Base-by-base conservation (phyloP, 23 tunicate species). In the Styela clava region DNA sequence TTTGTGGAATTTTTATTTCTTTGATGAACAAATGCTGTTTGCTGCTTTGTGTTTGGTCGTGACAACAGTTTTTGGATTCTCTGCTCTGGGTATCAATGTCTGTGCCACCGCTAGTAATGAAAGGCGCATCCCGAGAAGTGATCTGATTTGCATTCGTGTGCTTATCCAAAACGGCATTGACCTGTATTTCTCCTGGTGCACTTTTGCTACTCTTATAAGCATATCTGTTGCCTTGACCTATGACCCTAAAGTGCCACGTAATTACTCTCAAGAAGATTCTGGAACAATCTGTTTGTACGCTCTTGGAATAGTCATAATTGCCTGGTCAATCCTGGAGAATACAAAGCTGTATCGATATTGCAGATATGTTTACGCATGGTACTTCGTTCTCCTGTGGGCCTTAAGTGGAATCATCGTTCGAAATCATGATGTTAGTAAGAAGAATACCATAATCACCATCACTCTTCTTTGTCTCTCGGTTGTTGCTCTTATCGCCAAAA, bases 91-190 rank as follows among this genome's bases (percentile, higher is more conserved):
- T 26, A 35, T 76, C 64, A 76, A 52, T 1, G 44, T 52, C 62
- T 7, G 20, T 52, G 64, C 81, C 28, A 76, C 81, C 12, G 22
- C 28, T 21, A 21, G 32, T 1, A 22, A 76, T 44, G 81, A 76
- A 76, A 51, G 64, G 31, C 24, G 32, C 12, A n/a, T 76, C 21
- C 32, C 36, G 7, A 28, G 31, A 26, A 56, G 31, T 20, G 81
- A 76, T 76, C 44, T 76, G 29, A 76, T 76, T 24, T 76, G 81
- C 31, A 76, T 76, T 21, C 63, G 81, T 35, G 81, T 76, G 29
- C 52, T 76, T 22, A 44, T 76, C 29, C 81, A 76, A 52, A 76
- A 76, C 29, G 81, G 81, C n/a, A 22, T 76, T 52, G 21, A 31
- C 37, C 81, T 76, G 16, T 52, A 33, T 44, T 76, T 36, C 27